These are phyloP conservation scores for Arremon aurantiirostris DNA, from an alignment of 2,797 vertebrate species.

Conservation along the genomic window DNA sequence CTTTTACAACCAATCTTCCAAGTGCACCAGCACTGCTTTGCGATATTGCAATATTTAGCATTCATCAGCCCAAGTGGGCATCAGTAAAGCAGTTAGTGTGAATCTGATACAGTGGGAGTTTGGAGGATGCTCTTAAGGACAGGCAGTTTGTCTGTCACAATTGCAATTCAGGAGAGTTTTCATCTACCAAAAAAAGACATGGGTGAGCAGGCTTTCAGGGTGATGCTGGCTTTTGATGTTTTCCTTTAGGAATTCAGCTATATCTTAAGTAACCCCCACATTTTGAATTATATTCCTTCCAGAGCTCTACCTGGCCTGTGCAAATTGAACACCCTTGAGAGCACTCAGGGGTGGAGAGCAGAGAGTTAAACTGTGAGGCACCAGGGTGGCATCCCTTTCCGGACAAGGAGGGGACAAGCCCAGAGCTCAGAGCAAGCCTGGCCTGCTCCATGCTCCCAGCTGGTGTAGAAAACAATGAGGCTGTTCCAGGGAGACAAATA, in stretches of 20 bases:
- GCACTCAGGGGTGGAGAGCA: background rate
- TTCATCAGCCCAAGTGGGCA: background rate
- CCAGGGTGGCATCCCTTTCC: background rate
- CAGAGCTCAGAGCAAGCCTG: background rate
- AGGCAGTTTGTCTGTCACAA: background rate
- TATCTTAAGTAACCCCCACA: background rate
- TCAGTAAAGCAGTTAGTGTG: constrained; percentile 7
- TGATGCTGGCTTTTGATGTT: background rate
- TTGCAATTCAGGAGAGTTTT: background rate
- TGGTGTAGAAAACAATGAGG: background rate
- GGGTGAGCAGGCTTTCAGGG: background rate
- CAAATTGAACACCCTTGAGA: background rate
- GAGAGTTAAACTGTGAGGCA: background rate
- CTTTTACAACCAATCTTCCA: background rate
- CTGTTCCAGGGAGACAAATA: background rate
- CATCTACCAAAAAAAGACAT: fast-evolving
- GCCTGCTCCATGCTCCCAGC: background rate
- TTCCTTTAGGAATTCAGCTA: background rate
- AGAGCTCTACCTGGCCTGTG: background rate
- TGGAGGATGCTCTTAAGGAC: background rate
- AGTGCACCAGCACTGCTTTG: background rate
- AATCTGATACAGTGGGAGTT: background rate
- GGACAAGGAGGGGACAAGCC: background rate
- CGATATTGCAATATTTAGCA: background rate
- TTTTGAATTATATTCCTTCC: background rate